These are phyloP conservation scores for Sphaeramia orbicularis DNA, from an alignment of 2,797 vertebrate genomes.

Conservation along the genomic window DNA sequence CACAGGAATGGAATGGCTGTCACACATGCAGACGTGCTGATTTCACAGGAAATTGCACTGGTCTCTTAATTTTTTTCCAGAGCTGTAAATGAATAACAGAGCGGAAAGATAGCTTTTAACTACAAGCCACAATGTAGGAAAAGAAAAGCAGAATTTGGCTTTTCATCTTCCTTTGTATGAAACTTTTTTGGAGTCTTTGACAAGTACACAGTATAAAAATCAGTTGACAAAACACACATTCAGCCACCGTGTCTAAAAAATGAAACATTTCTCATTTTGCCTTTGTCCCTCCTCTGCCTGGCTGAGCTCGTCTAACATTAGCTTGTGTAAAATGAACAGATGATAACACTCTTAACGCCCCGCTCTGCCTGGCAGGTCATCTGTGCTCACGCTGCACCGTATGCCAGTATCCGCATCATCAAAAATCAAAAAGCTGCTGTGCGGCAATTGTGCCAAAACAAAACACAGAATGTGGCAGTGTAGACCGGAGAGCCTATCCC, in stretches of 20 bases:
- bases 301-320: background rate
- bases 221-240: background rate
- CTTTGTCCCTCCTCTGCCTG: constrained; percentile 1
- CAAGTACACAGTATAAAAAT: background rate
- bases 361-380: constrained; percentile 10
- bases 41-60: too few species aligned
- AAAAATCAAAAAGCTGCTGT: constrained; percentile 52
- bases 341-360: background rate
- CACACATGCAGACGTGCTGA: too few species aligned
- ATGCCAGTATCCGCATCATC: constrained; percentile 71
- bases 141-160: background rate
- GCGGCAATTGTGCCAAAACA: constrained; percentile 63
- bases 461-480: constrained; percentile 56
- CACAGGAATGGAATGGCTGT: too few species aligned
- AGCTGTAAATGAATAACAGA: too few species aligned
- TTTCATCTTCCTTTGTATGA: background rate
- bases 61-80: too few species aligned
- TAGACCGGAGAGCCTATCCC: constrained; percentile 9
- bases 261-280: constrained; percentile 17
- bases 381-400: constrained; percentile 46
- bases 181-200: constrained; percentile 3
- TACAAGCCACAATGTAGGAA: constrained; percentile 32
- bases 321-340: too few species aligned
- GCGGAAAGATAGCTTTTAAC: too few species aligned
- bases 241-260: background rate